Conservation (phyloP, 2,113 vertebrate species). For the Rhinopomastus cyanomelas region DNA sequence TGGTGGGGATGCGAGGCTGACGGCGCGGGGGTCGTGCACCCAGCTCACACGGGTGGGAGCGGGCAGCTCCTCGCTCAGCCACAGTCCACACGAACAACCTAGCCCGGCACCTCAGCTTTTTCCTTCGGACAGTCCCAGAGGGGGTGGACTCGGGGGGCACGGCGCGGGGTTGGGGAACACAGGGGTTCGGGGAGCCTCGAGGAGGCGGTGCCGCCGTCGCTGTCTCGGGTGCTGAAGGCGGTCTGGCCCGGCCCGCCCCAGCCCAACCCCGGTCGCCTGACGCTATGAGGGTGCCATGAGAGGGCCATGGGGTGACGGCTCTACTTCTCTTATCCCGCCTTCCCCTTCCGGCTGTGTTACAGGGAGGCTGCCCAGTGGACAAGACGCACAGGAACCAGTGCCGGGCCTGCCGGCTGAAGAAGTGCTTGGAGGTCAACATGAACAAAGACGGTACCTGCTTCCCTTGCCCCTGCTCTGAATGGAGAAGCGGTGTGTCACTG, state of each 20-base stretch:
- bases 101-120: background rate
- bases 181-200: background rate
- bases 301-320: too few species aligned
- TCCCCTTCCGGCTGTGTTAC: constrained; percentile 43
- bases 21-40: background rate
- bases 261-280: background rate
- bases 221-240: constrained; percentile 60
- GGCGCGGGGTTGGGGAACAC: background rate
- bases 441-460: constrained; percentile 94
- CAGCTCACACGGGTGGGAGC: too few species aligned
- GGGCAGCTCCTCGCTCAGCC: background rate
- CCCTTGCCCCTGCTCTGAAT: background rate
- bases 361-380: constrained; percentile 98
- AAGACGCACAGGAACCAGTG: constrained; percentile 99
- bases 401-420: constrained; percentile 96
- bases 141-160: background rate
- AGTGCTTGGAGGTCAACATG: constrained; percentile 99
- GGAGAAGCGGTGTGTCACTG: background rate
- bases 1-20: background rate
- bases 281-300: background rate
- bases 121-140: background rate
- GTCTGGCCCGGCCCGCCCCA: background rate
- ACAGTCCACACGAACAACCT: accelerated
- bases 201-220: background rate
- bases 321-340: background rate